These are phyloP conservation scores for Cataglyphis altisquamis DNA, from an alignment of 2,888 invertebrate species.

Conservation along the genomic window DNA sequence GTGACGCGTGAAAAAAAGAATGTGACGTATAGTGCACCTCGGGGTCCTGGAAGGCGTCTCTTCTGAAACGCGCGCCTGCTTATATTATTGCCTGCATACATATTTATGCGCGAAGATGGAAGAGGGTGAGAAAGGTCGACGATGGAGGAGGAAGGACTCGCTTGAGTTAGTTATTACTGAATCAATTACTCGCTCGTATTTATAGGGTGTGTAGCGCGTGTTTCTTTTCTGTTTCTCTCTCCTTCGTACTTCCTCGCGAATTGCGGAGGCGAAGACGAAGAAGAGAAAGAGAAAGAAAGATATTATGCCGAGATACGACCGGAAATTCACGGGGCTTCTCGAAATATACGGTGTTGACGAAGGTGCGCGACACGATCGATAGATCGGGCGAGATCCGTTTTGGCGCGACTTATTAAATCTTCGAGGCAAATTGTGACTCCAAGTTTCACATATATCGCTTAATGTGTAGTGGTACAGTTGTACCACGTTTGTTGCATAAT, in stretches of 20 bases:
- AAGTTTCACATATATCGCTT: not conserved
- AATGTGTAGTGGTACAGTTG: not conserved
- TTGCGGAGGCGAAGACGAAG: conserved; percentile 67
- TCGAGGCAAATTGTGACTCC: not conserved
- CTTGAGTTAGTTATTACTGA: conserved; percentile 85
- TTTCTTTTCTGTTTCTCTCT: conserved; percentile 78
- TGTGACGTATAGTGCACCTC: conserved; percentile 73
- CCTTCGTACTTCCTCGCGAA: conserved; percentile 57
- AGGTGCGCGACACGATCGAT: conserved; percentile 27
- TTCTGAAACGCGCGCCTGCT: conserved; percentile 74
- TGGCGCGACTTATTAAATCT: conserved; percentile 38
- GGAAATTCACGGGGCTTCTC: conserved; percentile 81
- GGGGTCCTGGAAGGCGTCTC: conserved; percentile 76
- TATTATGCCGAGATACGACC: conserved; percentile 80
- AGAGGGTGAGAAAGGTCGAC: conserved; percentile 57
- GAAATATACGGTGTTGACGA: conserved; percentile 75
- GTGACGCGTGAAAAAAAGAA: conserved; percentile 70
- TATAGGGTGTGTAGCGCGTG: conserved; percentile 83
- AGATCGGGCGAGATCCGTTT: conserved; percentile 27
- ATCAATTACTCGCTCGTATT: conserved; percentile 85
- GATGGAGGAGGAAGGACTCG: conserved; percentile 65
- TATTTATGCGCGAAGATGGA: conserved; percentile 77
- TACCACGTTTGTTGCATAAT: not conserved
- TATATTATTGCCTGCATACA: conserved; percentile 82
- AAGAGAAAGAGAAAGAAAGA: conserved; percentile 24